Percentiles rank a stretch among this genome's conserved stretches.
Conservation (phyloP, 2,888 invertebrate genomes). For the Saturnia pavonia region DNA sequence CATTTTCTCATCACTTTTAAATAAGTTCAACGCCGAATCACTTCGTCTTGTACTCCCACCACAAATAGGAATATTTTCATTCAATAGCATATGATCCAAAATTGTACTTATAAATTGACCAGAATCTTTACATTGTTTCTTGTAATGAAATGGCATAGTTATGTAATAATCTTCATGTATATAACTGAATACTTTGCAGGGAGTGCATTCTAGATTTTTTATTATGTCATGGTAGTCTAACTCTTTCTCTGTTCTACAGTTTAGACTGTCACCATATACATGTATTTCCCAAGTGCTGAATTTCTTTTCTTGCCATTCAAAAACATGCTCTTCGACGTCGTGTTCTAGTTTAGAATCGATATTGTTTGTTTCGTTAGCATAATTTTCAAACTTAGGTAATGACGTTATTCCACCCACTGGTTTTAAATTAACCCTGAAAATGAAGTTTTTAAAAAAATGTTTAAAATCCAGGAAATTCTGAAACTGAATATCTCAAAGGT, state of each 20-base stretch:
- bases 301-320: slow-evolving; percentile 88
- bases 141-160: slow-evolving; percentile 52
- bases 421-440: slow-evolving; percentile 63
- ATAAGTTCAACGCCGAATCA: slow-evolving; percentile 43
- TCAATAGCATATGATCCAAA: slow-evolving; percentile 49
- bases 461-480: background rate
- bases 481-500: background rate
- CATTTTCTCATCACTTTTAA: slow-evolving; percentile 57
- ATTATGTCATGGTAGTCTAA: slow-evolving; percentile 54
- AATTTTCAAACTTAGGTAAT: slow-evolving; percentile 68
- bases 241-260: slow-evolving; percentile 84
- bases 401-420: slow-evolving; percentile 55
- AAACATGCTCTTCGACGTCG: slow-evolving; percentile 57
- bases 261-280: slow-evolving; percentile 81
- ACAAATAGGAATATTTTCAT: slow-evolving; percentile 30
- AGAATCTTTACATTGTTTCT: slow-evolving; percentile 31
- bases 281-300: slow-evolving; percentile 83
- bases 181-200: slow-evolving; percentile 79
- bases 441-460: background rate
- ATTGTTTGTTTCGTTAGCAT: slow-evolving; percentile 41
- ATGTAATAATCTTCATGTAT: slow-evolving; percentile 80
- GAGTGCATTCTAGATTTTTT: slow-evolving; percentile 52
- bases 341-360: slow-evolving; percentile 41
- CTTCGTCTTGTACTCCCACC: slow-evolving; percentile 36
- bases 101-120: slow-evolving; percentile 43